Evolutionary conservation across 64 coral and sea anemone species (phyloP).

Genomic region (Cladopsammia gracilis): DNA sequence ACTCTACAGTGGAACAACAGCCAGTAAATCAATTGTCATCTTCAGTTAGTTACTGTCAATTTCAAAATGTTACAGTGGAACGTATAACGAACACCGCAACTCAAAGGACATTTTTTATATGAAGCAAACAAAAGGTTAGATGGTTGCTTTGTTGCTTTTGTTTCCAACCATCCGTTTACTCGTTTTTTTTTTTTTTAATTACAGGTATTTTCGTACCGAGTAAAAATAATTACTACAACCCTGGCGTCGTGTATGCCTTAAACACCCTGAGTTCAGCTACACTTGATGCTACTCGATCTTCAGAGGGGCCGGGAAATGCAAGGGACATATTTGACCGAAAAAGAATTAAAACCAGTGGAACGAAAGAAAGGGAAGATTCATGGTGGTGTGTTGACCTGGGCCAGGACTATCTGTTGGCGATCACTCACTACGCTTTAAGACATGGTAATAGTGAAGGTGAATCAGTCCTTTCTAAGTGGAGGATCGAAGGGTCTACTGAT

Average conservation of each 20-base stretch:
- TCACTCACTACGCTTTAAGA: constrained; percentile 37
- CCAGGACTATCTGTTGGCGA: constrained; percentile 31
- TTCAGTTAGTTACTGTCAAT: no score
- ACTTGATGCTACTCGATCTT: constrained; percentile 36
- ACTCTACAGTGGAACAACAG: no score
- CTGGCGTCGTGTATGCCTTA: not conserved
- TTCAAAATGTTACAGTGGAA: no score
- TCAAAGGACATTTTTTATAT: no score
- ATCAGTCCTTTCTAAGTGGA: not conserved
- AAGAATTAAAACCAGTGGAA: constrained; percentile 69
- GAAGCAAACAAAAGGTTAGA: no score
- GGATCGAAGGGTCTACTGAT: not conserved
- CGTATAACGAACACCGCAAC: no score
- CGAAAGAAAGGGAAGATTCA: constrained; percentile 65
- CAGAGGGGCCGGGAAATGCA: constrained; percentile 51
- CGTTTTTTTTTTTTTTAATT: no score
- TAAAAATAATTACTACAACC: not conserved
- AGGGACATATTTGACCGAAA: constrained; percentile 53
- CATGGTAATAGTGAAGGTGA: not conserved
- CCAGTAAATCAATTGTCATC: no score
- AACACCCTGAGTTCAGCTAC: not conserved
- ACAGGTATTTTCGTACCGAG: no score
- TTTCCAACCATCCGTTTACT: no score
- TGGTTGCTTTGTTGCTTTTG: no score
- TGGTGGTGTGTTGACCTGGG: constrained; percentile 83